Base-by-base conservation (phyloP, 1,140 invertebrate genomes). In the Ostrea edulis region DNA sequence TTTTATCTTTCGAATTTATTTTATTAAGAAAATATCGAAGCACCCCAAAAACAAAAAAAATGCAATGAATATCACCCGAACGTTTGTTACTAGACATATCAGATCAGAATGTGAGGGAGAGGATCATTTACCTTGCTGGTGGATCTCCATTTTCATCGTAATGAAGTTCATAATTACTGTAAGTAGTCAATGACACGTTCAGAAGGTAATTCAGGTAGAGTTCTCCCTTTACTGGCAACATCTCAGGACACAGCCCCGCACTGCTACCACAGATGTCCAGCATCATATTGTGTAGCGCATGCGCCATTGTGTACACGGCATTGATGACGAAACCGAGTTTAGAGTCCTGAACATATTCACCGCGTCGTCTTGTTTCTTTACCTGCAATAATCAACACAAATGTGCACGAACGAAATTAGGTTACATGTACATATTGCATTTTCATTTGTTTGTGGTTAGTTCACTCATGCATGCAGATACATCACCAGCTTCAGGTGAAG, bases 101-200 rank as follows among this genome's bases (percentile, higher is more conserved):
- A 5, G 35, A 44, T 1, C 35, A 44, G 35, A 44, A 44, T 5
- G 35, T 44, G 35, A 44, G 35, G 35, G 35, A 5, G 35, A 5
- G 35, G 35, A 5, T 1, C 2, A 5, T 1, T 44, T 93, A 97
- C 97, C 97, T 97, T 82, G 97, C 97, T 54, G 97, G 97, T 29
- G 97, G 97, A 95, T 98, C 97, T 12, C 98, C 98, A 92, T 97
- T 96, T 83, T 96, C 95, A 94, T 98, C 97, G 92, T 98, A 98
- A 91, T 96, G 96, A 12, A 98, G 96, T 29, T 96, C 95, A 91
- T 98, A 95, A 22, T 92, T 96, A 84, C 95, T 95, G 85, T 95
- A 95, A 93, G 96, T 97, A 11, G 95, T 95, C 94, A 98, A 98
- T 7, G 96, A 97, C 2, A 97, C 97, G 91, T 97, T 97, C 94